Evolutionary conservation across 2,113 vertebrate genomes (phyloP).

Genomic region (Misgurnus mizolepis): DNA sequence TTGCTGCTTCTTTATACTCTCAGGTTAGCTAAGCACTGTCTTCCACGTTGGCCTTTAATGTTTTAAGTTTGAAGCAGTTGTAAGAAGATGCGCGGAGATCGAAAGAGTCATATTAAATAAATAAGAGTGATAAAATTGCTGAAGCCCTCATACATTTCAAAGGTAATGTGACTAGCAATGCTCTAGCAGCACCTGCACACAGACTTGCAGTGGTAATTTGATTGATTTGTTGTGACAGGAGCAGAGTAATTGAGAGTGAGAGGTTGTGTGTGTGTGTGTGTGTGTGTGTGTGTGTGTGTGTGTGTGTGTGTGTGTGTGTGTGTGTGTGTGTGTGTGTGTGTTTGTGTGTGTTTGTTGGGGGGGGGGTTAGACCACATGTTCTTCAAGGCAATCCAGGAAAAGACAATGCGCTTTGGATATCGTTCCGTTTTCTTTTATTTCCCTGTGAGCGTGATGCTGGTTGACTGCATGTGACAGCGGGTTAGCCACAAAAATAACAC

Average conservation of each 20-base stretch:
- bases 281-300: not conserved
- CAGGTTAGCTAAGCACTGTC: slow-evolving; percentile 70
- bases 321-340: slow-evolving; percentile 72
- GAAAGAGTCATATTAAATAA: slow-evolving; percentile 85
- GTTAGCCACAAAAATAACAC: slow-evolving; percentile 60
- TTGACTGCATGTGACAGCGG: slow-evolving; percentile 70
- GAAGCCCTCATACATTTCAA: slow-evolving; percentile 89
- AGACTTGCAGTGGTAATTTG: slow-evolving; percentile 94
- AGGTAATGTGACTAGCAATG: slow-evolving; percentile 88
- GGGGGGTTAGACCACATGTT: slow-evolving; percentile 80
- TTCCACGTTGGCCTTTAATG: slow-evolving; percentile 80
- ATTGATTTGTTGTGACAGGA: slow-evolving; percentile 99
- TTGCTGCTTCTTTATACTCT: slow-evolving; percentile 65
- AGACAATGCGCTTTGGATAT: slow-evolving; percentile 85
- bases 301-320: slow-evolving; percentile 69
- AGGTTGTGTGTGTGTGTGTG: slow-evolving; percentile 89
- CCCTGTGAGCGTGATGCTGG: slow-evolving; percentile 58
- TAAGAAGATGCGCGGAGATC: slow-evolving; percentile 77
- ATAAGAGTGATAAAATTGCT: slow-evolving; percentile 92
- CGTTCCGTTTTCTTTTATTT: slow-evolving; percentile 72
- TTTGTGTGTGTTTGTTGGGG: slow-evolving; percentile 57
- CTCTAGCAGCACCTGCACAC: slow-evolving; percentile 87
- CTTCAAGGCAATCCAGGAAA: slow-evolving; percentile 83
- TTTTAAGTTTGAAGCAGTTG: slow-evolving; percentile 84
- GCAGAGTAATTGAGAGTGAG: slow-evolving; percentile 99